These are phyloP conservation scores for Diprion similis DNA, from an alignment of 1,140 invertebrate species.

Conservation along the genomic window DNA sequence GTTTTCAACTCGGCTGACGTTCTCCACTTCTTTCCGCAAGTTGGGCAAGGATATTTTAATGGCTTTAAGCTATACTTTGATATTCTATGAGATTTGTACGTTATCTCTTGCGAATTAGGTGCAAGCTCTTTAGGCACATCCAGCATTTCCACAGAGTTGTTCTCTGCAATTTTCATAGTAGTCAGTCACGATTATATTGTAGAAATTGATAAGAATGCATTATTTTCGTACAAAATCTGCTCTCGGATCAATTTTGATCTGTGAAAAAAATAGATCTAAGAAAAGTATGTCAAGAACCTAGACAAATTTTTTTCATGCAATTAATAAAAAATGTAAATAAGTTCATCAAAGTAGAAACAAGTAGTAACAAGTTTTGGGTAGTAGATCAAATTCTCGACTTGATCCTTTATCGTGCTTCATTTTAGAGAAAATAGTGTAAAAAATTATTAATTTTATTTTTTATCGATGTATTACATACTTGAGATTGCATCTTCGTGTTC, in stretches of 20 bases:
- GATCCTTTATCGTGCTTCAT: too few species aligned
- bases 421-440: too few species aligned
- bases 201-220: conserved; percentile 1
- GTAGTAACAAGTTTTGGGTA: too few species aligned
- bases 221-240: too few species aligned
- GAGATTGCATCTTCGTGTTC: not conserved
- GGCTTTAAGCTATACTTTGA: conserved; percentile 34
- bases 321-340: too few species aligned
- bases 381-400: too few species aligned
- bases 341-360: too few species aligned
- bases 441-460: not conserved
- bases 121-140: conserved; percentile 11
- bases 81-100: conserved; percentile 27
- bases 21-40: conserved; percentile 55
- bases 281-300: conserved; percentile 3
- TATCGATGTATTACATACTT: conserved; percentile 19
- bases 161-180: conserved; percentile 10
- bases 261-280: conserved; percentile 10
- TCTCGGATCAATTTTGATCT: not conserved
- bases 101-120: conserved; percentile 2
- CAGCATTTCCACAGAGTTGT: not conserved
- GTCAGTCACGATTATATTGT: conserved; percentile 9
- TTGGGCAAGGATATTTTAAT: conserved; percentile 45
- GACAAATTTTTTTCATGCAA: too few species aligned
- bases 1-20: conserved; percentile 53